Percentiles rank a stretch among this genome's conserved stretches.
These are phyloP conservation scores for Palaemon carinicauda DNA, from an alignment of 1,140 invertebrate species.

Conservation along the genomic window DNA sequence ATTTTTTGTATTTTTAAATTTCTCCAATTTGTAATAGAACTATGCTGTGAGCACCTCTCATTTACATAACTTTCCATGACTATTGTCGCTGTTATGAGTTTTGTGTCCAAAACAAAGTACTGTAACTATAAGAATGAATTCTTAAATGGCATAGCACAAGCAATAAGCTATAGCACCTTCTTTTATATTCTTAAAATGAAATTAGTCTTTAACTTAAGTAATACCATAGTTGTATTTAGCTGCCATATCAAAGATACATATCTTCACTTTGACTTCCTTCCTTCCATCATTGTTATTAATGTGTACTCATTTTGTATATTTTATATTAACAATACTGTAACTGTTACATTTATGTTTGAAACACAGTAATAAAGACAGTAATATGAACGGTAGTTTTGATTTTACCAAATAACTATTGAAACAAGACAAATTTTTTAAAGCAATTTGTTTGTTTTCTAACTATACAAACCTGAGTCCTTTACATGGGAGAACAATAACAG, in stretches of 20 bases:
- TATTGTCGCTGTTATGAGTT: no score
- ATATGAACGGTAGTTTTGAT: not conserved
- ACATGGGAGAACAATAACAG: no score
- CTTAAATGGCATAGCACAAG: conserved; percentile 37
- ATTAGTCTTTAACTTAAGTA: not conserved
- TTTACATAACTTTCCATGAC: no score
- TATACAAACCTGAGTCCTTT: no score
- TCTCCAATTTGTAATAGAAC: no score
- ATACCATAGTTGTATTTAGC: conserved; percentile 35
- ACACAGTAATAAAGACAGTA: conserved; percentile 57
- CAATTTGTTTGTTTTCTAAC: no score
- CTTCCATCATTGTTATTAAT: conserved; percentile 50
- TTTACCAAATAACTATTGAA: no score
- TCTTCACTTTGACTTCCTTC: conserved; percentile 43
- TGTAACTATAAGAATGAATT: not conserved
- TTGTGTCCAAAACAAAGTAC: no score
- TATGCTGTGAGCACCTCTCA: no score
- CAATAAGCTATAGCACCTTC: conserved; percentile 40
- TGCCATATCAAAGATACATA: conserved; percentile 56
- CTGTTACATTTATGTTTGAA: conserved; percentile 50
- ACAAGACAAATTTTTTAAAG: no score
- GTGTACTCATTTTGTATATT: conserved; percentile 52
- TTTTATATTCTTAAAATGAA: conserved; percentile 13
- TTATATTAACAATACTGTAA: conserved; percentile 42
- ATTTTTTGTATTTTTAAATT: no score